Percentiles rank a stretch among this genome's conserved stretches.
Conservation (phyloP, 2,797 vertebrate genomes). For the Platalea minor region DNA sequence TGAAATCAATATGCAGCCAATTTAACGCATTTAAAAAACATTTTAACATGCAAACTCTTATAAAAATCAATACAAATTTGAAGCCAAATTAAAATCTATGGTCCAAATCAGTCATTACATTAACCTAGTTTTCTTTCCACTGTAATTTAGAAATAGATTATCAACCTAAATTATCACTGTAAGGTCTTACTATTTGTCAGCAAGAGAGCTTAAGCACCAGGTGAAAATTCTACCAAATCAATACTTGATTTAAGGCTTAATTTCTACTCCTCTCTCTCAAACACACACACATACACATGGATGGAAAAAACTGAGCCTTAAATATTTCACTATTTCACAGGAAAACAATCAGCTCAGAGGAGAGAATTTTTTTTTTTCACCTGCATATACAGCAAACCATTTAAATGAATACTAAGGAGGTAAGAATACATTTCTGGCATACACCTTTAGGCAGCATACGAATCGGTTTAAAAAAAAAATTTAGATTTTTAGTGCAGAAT, state of each 20-base stretch:
- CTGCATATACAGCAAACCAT: neutral
- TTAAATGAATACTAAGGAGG: neutral
- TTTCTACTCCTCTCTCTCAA: neutral
- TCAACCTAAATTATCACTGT: neutral
- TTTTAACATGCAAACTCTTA: neutral
- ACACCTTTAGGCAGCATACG: neutral
- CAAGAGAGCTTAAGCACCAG: neutral
- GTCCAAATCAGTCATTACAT: neutral
- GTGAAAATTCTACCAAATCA: neutral
- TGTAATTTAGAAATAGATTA: neutral
- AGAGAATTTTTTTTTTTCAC: neutral
- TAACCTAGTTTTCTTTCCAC: neutral
- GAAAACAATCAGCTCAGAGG: neutral
- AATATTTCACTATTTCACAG: neutral
- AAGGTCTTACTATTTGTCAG: neutral
- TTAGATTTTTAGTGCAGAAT: neutral
- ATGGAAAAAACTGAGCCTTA: neutral
- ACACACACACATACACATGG: accelerated
- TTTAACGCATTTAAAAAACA: neutral
- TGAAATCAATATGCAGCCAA: constrained; percentile 38
- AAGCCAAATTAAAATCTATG: neutral
- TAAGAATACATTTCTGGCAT: neutral
- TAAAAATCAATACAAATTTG: neutral
- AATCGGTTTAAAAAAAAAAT: neutral
- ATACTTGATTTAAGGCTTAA: neutral